These are phyloP conservation scores for Flexamia atlantica DNA, from an alignment of 2,888 invertebrate species.

Conservation along the genomic window DNA sequence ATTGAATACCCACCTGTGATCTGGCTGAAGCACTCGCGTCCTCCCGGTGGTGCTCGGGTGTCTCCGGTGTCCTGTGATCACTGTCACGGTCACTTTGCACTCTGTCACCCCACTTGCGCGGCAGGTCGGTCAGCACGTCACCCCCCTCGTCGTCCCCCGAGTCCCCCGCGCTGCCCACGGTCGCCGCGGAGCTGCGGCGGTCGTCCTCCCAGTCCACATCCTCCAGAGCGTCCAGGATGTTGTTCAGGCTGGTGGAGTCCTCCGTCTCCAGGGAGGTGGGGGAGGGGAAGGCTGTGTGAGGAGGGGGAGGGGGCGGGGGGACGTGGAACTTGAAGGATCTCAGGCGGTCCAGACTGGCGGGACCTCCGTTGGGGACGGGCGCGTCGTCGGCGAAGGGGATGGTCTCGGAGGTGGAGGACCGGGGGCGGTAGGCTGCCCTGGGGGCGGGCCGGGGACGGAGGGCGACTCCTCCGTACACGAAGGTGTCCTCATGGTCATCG, in stretches of 20 bases:
- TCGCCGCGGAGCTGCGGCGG: conserved; percentile 6
- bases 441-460: not conserved
- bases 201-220: conserved; percentile 56
- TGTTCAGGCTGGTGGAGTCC: conserved; percentile 63
- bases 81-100: conserved; percentile 49
- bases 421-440: conserved; percentile 60
- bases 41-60: not conserved
- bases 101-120: conserved; percentile 22
- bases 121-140: conserved; percentile 44
- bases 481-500: conserved; percentile 48
- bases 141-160: conserved; percentile 2
- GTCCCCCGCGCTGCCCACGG: conserved; percentile 17
- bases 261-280: conserved; percentile 53
- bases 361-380: not conserved
- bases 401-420: conserved; percentile 62
- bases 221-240: conserved; percentile 63
- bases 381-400: conserved; percentile 62
- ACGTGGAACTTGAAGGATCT: conserved; percentile 31
- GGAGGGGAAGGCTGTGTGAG: conserved; percentile 44
- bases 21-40: not conserved
- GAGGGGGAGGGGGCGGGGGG: conserved; percentile 39
- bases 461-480: conserved; percentile 31
- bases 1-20: conserved; percentile 51
- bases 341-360: conserved; percentile 25
- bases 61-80: not conserved